phyloP scores from a whole-genome alignment of 2,797 vertebrate species.

The Zenarchopterus dispar region DNA sequence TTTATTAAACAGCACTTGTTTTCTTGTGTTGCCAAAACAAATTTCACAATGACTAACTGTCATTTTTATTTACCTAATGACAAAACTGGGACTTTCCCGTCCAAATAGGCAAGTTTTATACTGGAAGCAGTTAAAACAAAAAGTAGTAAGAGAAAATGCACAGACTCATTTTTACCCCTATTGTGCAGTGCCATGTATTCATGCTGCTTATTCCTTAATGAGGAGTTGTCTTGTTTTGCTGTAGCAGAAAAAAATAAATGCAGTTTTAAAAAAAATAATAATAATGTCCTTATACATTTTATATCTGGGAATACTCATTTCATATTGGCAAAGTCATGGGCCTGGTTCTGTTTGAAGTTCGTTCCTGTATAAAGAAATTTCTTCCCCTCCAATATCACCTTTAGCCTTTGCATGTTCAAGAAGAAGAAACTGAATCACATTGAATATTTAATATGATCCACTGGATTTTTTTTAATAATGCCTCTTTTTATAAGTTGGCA shows the following conservation, averaged over 20 bases:
- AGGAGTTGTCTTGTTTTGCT: conserved; percentile 45
- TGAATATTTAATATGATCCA: no score
- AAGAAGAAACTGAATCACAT: no score
- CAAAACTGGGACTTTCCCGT: neutral
- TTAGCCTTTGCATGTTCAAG: no score
- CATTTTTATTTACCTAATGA: no score
- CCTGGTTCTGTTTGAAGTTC: no score
- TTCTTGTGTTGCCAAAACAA: no score
- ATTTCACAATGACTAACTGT: no score
- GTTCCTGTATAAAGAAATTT: no score
- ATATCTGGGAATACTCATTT: neutral
- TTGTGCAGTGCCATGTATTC: conserved; percentile 50
- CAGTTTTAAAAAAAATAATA: neutral
- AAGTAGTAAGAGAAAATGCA: conserved; percentile 22
- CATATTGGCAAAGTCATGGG: neutral
- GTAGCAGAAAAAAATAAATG: conserved; percentile 16
- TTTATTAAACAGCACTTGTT: no score
- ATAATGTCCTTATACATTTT: neutral
- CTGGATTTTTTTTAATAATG: no score
- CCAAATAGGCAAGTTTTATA: conserved; percentile 21
- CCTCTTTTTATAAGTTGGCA: no score
- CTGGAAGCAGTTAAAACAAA: conserved; percentile 3
- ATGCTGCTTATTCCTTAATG: conserved; percentile 38
- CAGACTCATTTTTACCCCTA: conserved; percentile 33
- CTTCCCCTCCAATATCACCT: no score